Conservation (phyloP, 1,140 invertebrate genomes). For the Drosophila mojavensis region DNA sequence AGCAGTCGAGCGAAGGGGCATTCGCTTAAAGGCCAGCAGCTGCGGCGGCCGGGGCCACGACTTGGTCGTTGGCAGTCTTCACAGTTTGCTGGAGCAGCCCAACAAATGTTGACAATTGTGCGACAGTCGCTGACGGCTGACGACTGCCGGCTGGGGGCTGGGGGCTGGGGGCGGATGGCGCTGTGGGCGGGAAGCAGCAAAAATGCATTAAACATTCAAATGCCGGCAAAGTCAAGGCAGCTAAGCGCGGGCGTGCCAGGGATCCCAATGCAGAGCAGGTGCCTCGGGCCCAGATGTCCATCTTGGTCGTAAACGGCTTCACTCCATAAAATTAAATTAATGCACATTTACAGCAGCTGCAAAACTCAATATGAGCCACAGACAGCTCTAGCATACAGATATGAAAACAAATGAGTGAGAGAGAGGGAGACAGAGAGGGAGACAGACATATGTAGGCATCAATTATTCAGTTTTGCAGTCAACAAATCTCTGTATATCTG, state of each 20-base stretch:
- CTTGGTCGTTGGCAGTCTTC: conserved; percentile 9
- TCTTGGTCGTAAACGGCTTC: background rate
- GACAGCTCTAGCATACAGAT: no score
- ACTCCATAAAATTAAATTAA: conserved; percentile 5
- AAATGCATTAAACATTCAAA: conserved; percentile 68
- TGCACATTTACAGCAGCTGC: conserved; percentile 20
- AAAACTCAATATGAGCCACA: background rate
- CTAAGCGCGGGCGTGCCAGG: no score
- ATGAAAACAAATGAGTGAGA: no score
- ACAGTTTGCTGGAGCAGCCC: conserved; percentile 3
- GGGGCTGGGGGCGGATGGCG: background rate
- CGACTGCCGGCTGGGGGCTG: background rate
- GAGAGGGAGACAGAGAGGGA: no score
- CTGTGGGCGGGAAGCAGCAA: conserved; percentile 59
- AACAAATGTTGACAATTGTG: conserved; percentile 21
- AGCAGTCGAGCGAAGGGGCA: conserved; percentile 9
- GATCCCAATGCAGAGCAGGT: background rate
- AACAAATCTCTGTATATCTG: no score
- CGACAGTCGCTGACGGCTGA: conserved; percentile 21
- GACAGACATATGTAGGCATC: no score
- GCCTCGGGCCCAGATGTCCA: conserved; percentile 15
- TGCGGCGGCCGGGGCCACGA: background rate
- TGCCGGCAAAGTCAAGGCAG: conserved; percentile 69
- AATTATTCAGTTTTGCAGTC: no score
- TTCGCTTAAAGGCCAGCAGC: conserved; percentile 9